These are phyloP conservation scores for Propithecus deckenii DNA, from an alignment of 2,797 vertebrate species.

Conservation along the genomic window DNA sequence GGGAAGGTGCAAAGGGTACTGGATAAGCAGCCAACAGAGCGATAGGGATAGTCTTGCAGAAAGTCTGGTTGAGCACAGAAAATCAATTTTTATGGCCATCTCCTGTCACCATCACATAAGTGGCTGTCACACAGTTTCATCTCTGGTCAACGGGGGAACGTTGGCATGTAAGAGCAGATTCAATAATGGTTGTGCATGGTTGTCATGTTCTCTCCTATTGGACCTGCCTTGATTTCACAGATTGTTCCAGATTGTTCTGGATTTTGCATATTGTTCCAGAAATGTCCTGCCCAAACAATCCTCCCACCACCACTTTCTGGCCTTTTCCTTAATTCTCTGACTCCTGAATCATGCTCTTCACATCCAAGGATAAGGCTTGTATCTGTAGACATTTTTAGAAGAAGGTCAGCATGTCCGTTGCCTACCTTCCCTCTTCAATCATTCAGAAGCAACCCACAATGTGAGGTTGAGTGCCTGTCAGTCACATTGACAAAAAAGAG, in stretches of 20 bases:
- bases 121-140: background rate
- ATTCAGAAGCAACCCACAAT: background rate
- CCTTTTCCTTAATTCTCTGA: background rate
- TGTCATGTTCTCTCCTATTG: background rate
- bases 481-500: background rate
- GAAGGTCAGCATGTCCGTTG: background rate
- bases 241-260: background rate
- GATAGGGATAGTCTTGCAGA: background rate
- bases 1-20: background rate
- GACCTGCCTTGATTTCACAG: background rate
- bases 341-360: background rate
- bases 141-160: background rate
- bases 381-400: background rate
- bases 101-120: background rate
- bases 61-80: background rate
- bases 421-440: background rate
- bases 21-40: background rate
- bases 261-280: background rate
- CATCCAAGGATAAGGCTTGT: background rate
- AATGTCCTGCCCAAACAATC: background rate
- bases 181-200: background rate
- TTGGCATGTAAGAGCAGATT: background rate
- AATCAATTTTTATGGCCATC: background rate
- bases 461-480: background rate
- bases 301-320: background rate